Base-by-base conservation (phyloP, 2,888 invertebrate species). In the Vesta saturnalis region DNA sequence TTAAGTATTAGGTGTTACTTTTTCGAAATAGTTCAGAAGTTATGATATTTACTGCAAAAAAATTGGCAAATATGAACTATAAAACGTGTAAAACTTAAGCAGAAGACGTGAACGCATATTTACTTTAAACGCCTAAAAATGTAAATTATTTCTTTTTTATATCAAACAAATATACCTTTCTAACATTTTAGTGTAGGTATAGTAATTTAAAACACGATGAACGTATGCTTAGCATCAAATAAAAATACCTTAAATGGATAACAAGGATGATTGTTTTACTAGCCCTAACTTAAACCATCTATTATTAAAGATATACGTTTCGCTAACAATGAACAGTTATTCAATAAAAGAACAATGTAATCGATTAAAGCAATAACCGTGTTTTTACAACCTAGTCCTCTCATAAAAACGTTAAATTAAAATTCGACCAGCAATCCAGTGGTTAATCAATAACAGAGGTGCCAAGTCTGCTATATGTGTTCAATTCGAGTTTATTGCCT, bases 401-500 rank as follows among this genome's bases (percentile, higher is more conserved):
- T 23, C 55, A 67, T 67, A 67, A 70, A 70, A 69, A 64, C 64
- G 35, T 66, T 63, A 58, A 72, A 71, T 71, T 71, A 71, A 73
- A 73, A 72, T 62, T 71, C 69, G 73, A 75, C 73, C 70, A 69
- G 74, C 69, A 73, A 70, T 70, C 74, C 73, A 75, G 77, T 74
- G 77, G 77, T 76, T 77, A 77, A 78, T 79, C 79, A 79, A 80
- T 79, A 77, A 78, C 76, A 74, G 76, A 79, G 77, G 79, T 79
- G 80, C 78, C 79, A 77, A 79, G 77, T 77, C 79, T 79, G 79
- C 80, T 79, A 80, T 81, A 81, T 80, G 80, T 79, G 79, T 78
- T 78, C 77, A 74, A 77, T 74, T 75, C 74, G 71, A 76, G 72
- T 80, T 80, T 81, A 80, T 80, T 77, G 76, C 79, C 74, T 70